Conservation (phyloP, 2,113 vertebrate species). For the Fulmarus glacialis region DNA sequence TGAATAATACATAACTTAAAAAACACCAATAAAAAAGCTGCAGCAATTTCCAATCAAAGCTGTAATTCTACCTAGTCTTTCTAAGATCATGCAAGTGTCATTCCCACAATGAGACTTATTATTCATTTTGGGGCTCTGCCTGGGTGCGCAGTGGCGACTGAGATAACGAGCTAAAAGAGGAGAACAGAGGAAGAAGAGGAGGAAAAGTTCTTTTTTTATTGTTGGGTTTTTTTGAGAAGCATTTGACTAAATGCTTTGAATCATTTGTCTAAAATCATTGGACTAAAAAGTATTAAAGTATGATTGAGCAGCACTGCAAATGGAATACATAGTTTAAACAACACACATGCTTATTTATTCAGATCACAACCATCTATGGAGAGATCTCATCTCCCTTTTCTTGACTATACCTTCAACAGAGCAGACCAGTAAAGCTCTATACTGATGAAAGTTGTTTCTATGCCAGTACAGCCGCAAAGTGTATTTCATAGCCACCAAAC, state of each 20-base stretch:
- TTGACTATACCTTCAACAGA: background rate
- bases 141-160: background rate
- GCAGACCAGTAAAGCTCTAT: background rate
- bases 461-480: background rate
- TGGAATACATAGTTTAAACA: background rate
- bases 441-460: background rate
- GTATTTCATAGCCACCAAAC: background rate
- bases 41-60: background rate
- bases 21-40: background rate
- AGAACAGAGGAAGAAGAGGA: background rate
- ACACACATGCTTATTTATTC: background rate
- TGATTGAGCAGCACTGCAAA: background rate
- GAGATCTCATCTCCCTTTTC: background rate
- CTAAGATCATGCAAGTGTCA: background rate
- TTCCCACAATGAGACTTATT: background rate
- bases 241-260: background rate
- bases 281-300: background rate
- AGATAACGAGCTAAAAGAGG: background rate
- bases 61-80: background rate
- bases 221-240: background rate
- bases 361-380: background rate
- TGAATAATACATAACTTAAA: background rate
- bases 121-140: background rate
- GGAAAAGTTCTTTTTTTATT: background rate
- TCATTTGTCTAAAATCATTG: background rate